Evolutionary conservation across 1,140 invertebrate genomes (phyloP).

Genomic region (Papilio polytes): DNA sequence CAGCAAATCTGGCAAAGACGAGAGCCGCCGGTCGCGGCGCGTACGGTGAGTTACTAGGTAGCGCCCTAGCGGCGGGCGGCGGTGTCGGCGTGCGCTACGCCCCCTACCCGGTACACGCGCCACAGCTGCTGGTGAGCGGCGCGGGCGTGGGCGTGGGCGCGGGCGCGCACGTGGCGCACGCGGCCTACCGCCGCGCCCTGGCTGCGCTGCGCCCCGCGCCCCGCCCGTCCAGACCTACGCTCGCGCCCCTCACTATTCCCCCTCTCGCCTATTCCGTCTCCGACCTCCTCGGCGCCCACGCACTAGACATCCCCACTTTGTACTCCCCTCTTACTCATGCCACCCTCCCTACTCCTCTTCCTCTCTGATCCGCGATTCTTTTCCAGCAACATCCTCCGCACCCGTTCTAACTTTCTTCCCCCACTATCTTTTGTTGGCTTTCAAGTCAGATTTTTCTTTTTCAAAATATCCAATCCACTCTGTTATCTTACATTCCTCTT

Average conservation of each 20-base stretch:
- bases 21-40: constrained; percentile 95
- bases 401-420: constrained; percentile 63
- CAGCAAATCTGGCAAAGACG: constrained; percentile 96
- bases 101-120: constrained; percentile 84
- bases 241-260: constrained; percentile 72
- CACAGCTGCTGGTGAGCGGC: constrained; percentile 84
- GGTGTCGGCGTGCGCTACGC: constrained; percentile 87
- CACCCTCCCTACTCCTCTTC: constrained; percentile 75
- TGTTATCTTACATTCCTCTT: constrained; percentile 75
- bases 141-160: constrained; percentile 76
- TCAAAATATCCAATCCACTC: constrained; percentile 61
- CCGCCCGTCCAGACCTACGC: constrained; percentile 71
- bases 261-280: constrained; percentile 79
- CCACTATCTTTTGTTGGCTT: neutral
- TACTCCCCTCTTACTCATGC: constrained; percentile 78
- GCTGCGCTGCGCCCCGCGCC: constrained; percentile 77
- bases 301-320: constrained; percentile 78
- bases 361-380: constrained; percentile 88
- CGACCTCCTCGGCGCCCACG: constrained; percentile 77
- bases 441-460: neutral
- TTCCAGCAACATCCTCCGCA: constrained; percentile 81
- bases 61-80: constrained; percentile 84
- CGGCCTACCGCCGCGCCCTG: constrained; percentile 77
- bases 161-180: constrained; percentile 56
- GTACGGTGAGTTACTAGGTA: constrained; percentile 98